Evolutionary conservation across 2,888 invertebrate species (phyloP).

Genomic region (Desoria tigrina): DNA sequence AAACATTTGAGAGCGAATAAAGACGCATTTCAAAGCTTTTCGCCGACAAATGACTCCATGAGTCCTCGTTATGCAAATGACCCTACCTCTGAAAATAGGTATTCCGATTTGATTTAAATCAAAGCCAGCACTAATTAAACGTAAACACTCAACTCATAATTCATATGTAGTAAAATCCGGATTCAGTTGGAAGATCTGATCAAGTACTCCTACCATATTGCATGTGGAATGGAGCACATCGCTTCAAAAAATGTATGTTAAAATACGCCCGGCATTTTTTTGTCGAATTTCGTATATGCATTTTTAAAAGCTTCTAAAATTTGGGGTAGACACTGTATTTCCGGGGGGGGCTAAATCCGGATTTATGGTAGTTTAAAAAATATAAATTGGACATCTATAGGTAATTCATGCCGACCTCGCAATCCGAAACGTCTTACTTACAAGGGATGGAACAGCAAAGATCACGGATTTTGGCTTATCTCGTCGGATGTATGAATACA

Average conservation of each 20-base stretch:
- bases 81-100: background rate
- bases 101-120: background rate
- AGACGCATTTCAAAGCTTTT: background rate
- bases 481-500: slow-evolving; percentile 24
- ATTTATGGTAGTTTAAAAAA: no score
- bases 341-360: no score
- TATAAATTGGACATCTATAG: background rate
- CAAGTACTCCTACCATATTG: slow-evolving; percentile 22
- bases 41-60: background rate
- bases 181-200: background rate
- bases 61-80: background rate
- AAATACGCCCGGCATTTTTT: background rate
- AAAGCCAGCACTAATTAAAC: background rate
- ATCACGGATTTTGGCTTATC: slow-evolving; percentile 29
- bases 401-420: slow-evolving; percentile 23
- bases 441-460: slow-evolving; percentile 4
- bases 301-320: no score
- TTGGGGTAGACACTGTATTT: no score
- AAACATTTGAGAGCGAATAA: background rate
- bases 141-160: background rate
- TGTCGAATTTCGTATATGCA: no score
- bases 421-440: slow-evolving; percentile 19
- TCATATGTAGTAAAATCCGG: no score
- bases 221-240: slow-evolving; percentile 28
- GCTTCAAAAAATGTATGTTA: slow-evolving; percentile 16